phyloP scores from a whole-genome alignment of 2,797 vertebrate species.

The Emys orbicularis region DNA sequence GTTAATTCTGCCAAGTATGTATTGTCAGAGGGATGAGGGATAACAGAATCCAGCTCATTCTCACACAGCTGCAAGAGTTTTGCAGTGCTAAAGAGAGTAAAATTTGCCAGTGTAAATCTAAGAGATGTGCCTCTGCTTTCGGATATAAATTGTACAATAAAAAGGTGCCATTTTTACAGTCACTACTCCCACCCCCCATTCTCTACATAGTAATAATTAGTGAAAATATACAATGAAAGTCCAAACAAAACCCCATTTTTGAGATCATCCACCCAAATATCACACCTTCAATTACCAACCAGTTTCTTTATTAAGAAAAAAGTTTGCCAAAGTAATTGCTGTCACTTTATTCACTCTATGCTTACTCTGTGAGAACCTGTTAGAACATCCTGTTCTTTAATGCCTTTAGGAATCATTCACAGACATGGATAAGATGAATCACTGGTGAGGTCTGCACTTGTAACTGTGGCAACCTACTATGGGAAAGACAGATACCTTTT shows the following conservation, averaged over 20 bases:
- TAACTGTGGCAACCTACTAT: not conserved
- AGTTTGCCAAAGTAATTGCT: constrained; percentile 52
- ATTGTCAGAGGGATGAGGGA: not conserved
- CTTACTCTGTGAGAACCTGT: constrained; percentile 20
- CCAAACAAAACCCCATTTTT: constrained; percentile 4
- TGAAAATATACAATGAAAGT: constrained; percentile 12
- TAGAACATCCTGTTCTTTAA: constrained; percentile 32
- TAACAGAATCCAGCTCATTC: not conserved
- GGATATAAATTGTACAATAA: not conserved
- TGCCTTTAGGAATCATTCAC: constrained; percentile 21
- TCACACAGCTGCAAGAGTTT: not conserved
- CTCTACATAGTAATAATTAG: not conserved
- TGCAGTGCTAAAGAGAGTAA: constrained; percentile 14
- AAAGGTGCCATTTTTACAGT: not conserved
- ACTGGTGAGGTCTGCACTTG: not conserved
- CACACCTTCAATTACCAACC: constrained; percentile 60
- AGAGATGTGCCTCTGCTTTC: not conserved
- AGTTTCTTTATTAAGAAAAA: constrained; percentile 67
- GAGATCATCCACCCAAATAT: constrained; percentile 34
- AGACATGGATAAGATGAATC: not conserved
- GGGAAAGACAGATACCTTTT: constrained; percentile 2
- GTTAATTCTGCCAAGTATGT: not conserved
- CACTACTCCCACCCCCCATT: not conserved
- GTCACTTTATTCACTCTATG: constrained; percentile 29
- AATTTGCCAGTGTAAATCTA: not conserved